These are phyloP conservation scores for Eupithecia vulgata DNA, from an alignment of 2,888 invertebrate genomes.

Conservation along the genomic window DNA sequence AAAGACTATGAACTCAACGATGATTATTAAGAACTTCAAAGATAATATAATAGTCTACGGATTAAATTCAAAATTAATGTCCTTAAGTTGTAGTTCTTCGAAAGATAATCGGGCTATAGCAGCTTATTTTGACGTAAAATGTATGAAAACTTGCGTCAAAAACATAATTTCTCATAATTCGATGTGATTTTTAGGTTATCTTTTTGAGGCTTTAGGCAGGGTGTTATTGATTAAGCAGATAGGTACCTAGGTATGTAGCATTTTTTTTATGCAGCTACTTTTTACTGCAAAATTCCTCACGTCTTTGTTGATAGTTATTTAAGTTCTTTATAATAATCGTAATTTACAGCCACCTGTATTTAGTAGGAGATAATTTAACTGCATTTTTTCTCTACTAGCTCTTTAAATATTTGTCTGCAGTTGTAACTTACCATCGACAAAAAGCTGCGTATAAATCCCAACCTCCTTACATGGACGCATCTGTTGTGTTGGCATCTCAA, in stretches of 20 bases:
- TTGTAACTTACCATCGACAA: constrained; percentile 55
- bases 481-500: constrained; percentile 64
- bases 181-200: too few relatives aligned
- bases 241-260: background rate
- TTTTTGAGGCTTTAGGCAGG: too few relatives aligned
- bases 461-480: constrained; percentile 54
- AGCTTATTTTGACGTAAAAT: background rate
- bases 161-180: too few relatives aligned
- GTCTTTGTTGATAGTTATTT: background rate
- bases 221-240: too few relatives aligned
- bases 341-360: constrained; percentile 1
- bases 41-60: too few relatives aligned
- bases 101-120: background rate
- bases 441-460: constrained; percentile 63
- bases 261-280: background rate
- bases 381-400: background rate
- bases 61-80: background rate
- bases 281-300: background rate
- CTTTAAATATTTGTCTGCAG: constrained; percentile 2
- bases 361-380: background rate
- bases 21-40: too few relatives aligned
- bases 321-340: background rate
- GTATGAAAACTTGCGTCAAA: background rate
- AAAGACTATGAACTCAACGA: too few relatives aligned
- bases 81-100: background rate